Evolutionary conservation across 2,888 invertebrate genomes (phyloP), one percentile per base, ranked within the genome.

Genomic region (Sarcophaga caerulescens): DNA sequence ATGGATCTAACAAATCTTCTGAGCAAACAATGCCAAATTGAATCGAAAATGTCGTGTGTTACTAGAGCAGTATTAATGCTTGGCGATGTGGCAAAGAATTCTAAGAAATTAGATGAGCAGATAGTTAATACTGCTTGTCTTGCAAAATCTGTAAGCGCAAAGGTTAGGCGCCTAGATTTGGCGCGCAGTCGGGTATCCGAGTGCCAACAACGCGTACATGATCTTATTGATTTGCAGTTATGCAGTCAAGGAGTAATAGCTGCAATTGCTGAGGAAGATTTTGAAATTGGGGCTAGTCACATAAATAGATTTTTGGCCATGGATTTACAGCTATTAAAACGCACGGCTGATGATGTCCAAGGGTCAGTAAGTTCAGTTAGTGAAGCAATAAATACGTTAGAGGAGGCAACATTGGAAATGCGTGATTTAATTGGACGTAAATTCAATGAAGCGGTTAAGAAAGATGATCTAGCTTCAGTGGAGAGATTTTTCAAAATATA

Each of bases 171-270:
- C 83, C 93, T 99, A 65, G 99, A 99, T 94, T 94, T 97, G 79
- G 98, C 99, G 0, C 88, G 93, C 96, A 97, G 96, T 88, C 95
- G 98, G 81, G 99, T 99, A 0, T 97, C 97, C 4, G 98, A 98
- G 90, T 99, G 98, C 90, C 98, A 99, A 92, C 96, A 97, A 89
- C 94, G 99, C 82, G 99, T 99, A 0, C 97, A 98, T 90, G 99
- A 99, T 92, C 94, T 99, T 60, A 96, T 99, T 84, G 99, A 99
- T 92, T 94, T 99, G 75, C 98, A 99, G 93, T 94, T 98, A 81
- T 99, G 99, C 92, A 98, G 98, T 71, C 98, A 99, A 92, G 99
- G 99, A n/a, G 99, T 99, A 0, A 97, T 98, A 88, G 96, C 97
- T 73, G 99, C 99, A 0, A 96, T 99, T 78, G 95, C 96, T 88